Base-by-base conservation (phyloP, 2,888 invertebrate genomes). In the Drosophila acutilabella region DNA sequence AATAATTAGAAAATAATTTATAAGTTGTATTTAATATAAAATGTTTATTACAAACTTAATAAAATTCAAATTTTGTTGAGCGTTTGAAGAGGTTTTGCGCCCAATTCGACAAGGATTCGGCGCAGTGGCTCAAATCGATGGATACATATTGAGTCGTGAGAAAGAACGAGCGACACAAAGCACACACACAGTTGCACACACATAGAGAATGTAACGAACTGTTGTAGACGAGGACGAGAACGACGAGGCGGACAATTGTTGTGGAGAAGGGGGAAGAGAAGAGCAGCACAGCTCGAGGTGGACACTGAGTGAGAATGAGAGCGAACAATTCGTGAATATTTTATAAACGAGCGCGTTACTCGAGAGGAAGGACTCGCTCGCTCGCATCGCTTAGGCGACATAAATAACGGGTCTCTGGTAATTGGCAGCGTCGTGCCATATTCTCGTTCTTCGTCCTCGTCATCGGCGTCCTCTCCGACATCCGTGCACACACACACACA, bases 251-350 rank as follows among this genome's bases (percentile, higher is more conserved):
- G 62, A 44, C 47, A 48, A 45, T 40, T 44, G 64, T 48, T 64
- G 64, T 64, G 51, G 69, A 51, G 54, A 53, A 64, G 64, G 65
- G 60, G 73, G 72, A 80, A 57, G 70, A 66, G 69, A 64, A 77
- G 72, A 80, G 77, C 62, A 66, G 61, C 52, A 54, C 64, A 52
- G 51, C 47, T 68, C 58, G 54, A 51, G 45, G 50, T 45, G 74
- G 72, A 71, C 74, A 74, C 71, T 36, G 61, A 53, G 90, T 65
- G 88, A 78, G 89, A 89, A 81, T 74, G 90, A 89, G 89, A 80
- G 86, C 89, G 82, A 80, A 52, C 66, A 80, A 89, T 89, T 89
- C 89, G 88, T 89, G 75, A 90, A 90, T 89, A 84, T 88, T 89
- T 90, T 26, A 89, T 89, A 79, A 89, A 88, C 80, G 80, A 87